Base-by-base conservation (phyloP, 2,888 invertebrate species). In the Dugesia japonica region DNA sequence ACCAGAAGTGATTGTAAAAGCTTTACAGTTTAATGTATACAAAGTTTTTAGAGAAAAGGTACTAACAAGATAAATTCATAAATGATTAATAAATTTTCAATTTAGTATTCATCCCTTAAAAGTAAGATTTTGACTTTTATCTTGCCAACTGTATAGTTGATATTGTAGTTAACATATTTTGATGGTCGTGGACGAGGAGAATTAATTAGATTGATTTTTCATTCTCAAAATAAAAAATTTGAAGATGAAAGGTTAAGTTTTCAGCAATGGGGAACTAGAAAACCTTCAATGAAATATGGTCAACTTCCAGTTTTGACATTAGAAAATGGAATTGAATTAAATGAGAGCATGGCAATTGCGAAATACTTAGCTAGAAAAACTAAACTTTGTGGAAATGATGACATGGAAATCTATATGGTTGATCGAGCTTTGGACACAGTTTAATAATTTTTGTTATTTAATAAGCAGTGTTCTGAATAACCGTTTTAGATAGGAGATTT, bases 291-390 rank as follows among this genome's bases (percentile, higher is more conserved):
- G 17, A 71, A 27, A n/a, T 27, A 71, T 13, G 76, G 76, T 9
- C 26, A 71, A 27, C 72, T 76, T 71, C 76, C 76, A 4, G 20
- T 71, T 76, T 27, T 76, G 17, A 71, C 71, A 1, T 28, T 71
- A 17, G 71, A 71, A 17, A 26, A 74, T 23, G 76, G 76, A 17
- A 71, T 26, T 74, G 1, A 71, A 38, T 23, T 76, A 28, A 71
- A 71, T 17, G 71, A 76, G 23, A 71, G 71, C 31, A 76, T 76
- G 76, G 76, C 76, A 1, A 76, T 76, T 31, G 71, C 72, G 1
- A 71, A 33, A 26, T 72, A 75, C 26, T 26, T 76, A 26, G 76
- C 71, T 1, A 71, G 28, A 15, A 76, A 76, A 31, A 26, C 71
- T 28, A 13, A 76, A 13, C 28, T 76, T 4, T 71, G 26, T 26